Evolutionary conservation across 1,140 invertebrate genomes (phyloP), one percentile per base, ranked within the genome.

Genomic region (Drosophila pandora): DNA sequence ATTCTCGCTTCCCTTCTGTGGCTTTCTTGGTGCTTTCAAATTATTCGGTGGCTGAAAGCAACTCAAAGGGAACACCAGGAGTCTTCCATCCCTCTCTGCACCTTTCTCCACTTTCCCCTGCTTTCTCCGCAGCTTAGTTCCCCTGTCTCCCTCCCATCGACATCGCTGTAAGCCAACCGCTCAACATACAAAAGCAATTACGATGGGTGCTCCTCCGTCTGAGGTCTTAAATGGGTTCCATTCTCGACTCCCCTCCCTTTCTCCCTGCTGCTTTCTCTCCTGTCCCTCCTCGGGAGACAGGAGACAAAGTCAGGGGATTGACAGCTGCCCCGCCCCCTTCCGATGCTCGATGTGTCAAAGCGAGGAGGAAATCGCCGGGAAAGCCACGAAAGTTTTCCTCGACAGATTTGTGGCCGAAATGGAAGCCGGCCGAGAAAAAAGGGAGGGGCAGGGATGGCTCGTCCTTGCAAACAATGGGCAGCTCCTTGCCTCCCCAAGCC

Each of bases 181-280:
- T 74, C 62, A 49, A 76, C 76, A 74, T 59, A 79, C 59, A 79
- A 79, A 79, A 79, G 76, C 76, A 79, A 79, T 79, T 79, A 79
- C 70, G 60, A 73, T 64, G 61, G 55, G 34, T 67, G 54, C 54
- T 60, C 37, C 55, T 13, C 43, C 59, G 60, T 30, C 49, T 34
- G 34, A 8, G 49, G 49, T 30, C 13, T 48, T 55, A 48, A 69
- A 30, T 25, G 64, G 61, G 28, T 67, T 37, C 34, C 34, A 37
- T 47, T 22, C 21, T 9, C 28, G 7, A 30, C n/a, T 17, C 22
- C 17, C 34, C 10, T 37, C 34, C 34, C 30, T 61, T 41, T 41
- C 34, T 43, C 28, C 5, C 8, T 60, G 2, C 23, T 25, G 1
- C 23, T 45, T 17, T 12, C 25, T 32, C 22, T 10, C 17, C 23